phyloP scores from a whole-genome alignment of 2,113 vertebrate genomes.

The Salminus brasiliensis region DNA sequence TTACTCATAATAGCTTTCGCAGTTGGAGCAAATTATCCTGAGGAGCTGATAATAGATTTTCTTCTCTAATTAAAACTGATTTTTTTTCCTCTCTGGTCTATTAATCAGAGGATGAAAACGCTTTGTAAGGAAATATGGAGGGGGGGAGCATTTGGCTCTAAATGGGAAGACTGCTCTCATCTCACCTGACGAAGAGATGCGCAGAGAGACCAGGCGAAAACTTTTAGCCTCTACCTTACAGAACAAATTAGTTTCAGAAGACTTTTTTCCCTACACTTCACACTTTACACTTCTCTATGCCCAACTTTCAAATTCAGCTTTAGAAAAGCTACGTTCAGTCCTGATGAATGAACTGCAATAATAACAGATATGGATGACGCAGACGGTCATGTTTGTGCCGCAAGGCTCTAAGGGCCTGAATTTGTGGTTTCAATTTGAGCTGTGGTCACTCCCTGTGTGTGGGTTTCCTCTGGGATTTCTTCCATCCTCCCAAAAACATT shows the following conservation, averaged over 20 bases:
- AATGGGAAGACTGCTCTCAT: slow-evolving; percentile 45
- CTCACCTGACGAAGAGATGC: slow-evolving; percentile 39
- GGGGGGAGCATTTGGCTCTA: slow-evolving; percentile 67
- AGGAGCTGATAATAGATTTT: slow-evolving; percentile 61
- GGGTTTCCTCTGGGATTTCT: no score
- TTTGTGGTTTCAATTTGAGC: no score
- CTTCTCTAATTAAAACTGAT: slow-evolving; percentile 63
- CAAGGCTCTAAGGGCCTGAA: no score
- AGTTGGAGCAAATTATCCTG: slow-evolving; percentile 66
- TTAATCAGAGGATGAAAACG: slow-evolving; percentile 72
- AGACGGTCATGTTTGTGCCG: no score
- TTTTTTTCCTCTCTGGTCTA: slow-evolving; percentile 59
- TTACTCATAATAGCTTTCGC: slow-evolving; percentile 58
- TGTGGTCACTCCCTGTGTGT: no score
- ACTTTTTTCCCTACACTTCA: slow-evolving; percentile 11
- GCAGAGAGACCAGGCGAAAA: not conserved
- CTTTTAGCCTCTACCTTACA: slow-evolving; percentile 39
- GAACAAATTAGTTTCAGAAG: slow-evolving; percentile 36
- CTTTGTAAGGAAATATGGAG: slow-evolving; percentile 70
- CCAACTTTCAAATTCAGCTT: slow-evolving; percentile 8
- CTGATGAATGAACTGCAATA: slow-evolving; percentile 22
- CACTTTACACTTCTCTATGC: slow-evolving; percentile 5
- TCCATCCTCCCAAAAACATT: no score
- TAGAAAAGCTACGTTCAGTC: not conserved
- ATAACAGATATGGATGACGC: no score